Conservation (phyloP, 2,888 invertebrate species). For the Keiferia lycopersicella region DNA sequence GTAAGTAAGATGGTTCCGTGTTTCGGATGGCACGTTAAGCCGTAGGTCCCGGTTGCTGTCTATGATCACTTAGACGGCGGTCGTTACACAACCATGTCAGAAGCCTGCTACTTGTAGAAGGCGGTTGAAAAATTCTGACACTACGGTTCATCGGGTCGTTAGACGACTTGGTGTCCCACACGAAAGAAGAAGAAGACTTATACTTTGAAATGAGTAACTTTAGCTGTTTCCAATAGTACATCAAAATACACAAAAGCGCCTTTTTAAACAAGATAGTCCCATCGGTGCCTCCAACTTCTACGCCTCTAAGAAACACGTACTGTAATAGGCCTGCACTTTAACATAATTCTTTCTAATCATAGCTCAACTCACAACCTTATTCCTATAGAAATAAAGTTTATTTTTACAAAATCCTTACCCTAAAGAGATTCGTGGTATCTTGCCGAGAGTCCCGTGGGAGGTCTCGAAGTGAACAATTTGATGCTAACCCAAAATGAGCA, state of each 20-base stretch:
- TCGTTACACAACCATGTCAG: no score
- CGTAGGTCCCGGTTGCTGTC: no score
- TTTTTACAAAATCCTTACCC: neutral
- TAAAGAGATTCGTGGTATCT: neutral
- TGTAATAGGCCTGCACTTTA: neutral
- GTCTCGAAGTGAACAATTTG: constrained; percentile 5
- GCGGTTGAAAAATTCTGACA: no score
- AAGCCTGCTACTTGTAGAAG: no score
- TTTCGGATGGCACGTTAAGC: no score
- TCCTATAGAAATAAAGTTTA: neutral
- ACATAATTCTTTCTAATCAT: neutral
- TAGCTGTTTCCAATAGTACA: no score
- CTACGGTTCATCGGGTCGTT: no score
- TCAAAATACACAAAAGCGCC: no score
- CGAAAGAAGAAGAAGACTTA: no score
- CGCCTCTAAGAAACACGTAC: constrained; percentile 8
- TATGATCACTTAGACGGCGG: no score
- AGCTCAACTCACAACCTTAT: neutral
- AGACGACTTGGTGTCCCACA: no score
- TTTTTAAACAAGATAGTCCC: neutral
- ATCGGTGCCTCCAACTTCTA: neutral
- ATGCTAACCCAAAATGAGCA: constrained; percentile 5
- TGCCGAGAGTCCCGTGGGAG: neutral
- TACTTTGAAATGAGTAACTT: neutral
- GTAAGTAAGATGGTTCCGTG: no score